These are phyloP conservation scores for Lydus trimaculatus DNA, from an alignment of 2,888 invertebrate genomes.

Conservation along the genomic window DNA sequence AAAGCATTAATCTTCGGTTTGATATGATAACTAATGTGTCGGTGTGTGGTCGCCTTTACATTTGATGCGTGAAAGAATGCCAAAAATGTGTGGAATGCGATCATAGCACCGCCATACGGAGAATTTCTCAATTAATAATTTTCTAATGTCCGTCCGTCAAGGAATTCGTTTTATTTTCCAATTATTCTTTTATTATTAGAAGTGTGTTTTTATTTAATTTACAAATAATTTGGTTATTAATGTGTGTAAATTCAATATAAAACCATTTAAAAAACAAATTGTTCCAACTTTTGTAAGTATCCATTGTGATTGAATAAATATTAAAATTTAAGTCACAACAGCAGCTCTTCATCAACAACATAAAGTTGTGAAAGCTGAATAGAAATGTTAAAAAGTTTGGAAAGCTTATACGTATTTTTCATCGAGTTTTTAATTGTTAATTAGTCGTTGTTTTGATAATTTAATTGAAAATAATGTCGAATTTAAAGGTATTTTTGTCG, in stretches of 20 bases:
- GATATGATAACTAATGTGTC: not conserved
- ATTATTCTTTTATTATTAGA: not conserved
- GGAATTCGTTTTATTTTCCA: not conserved
- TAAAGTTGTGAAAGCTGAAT: not conserved
- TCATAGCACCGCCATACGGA: not conserved
- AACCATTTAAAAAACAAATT: conserved; percentile 10
- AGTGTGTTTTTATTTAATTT: not conserved
- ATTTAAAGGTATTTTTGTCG: not conserved
- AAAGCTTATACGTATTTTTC: conserved; percentile 19
- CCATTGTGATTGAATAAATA: conserved; percentile 8
- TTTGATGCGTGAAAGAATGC: not conserved
- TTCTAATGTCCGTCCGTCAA: conserved; percentile 2
- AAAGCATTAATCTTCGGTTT: no score
- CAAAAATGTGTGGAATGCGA: not conserved
- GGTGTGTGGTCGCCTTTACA: not conserved
- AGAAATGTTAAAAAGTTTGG: not conserved
- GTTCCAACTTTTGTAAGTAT: conserved; percentile 49
- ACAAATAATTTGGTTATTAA: not conserved
- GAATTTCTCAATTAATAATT: not conserved
- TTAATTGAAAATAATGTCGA: conserved; percentile 33
- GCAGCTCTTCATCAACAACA: not conserved
- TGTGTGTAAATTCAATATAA: not conserved
- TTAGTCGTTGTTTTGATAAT: conserved; percentile 37
- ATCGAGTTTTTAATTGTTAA: no score
- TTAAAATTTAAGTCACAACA: conserved; percentile 7